phyloP scores from a whole-genome alignment of 2,797 vertebrate genomes.

The Epinephelus coioides region DNA sequence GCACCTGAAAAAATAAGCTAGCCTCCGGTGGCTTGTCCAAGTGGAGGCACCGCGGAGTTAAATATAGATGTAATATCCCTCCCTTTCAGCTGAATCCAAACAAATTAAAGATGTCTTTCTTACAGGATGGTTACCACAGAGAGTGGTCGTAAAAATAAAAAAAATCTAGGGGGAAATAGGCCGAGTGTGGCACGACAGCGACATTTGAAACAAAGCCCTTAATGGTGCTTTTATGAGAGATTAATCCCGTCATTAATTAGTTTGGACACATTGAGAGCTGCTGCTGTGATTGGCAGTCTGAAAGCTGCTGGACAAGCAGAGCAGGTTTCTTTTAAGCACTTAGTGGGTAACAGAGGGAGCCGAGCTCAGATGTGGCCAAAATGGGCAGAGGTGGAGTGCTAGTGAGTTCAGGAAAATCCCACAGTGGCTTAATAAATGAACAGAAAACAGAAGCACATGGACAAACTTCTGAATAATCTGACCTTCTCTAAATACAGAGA shows the following conservation, averaged over 20 bases:
- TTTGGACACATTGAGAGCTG: conserved; percentile 84
- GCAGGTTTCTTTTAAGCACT: conserved; percentile 87
- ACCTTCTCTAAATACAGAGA: conserved; percentile 35
- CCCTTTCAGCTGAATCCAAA: conserved; percentile 92
- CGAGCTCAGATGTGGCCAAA: conserved; percentile 73
- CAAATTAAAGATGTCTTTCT: conserved; percentile 91
- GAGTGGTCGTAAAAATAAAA: conserved; percentile 87
- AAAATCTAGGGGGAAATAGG: conserved; percentile 69
- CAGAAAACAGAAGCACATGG: conserved; percentile 50
- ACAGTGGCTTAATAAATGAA: conserved; percentile 55
- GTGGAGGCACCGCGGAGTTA: conserved; percentile 90
- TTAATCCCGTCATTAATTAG: conserved; percentile 72
- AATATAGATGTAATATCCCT: conserved; percentile 95
- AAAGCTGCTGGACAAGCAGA: conserved; percentile 87
- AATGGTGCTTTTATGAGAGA: conserved; percentile 64
- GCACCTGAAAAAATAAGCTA: conserved; percentile 98
- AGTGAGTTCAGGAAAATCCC: conserved; percentile 83
- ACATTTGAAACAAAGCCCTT: conserved; percentile 52
- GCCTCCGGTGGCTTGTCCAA: conserved; percentile 89
- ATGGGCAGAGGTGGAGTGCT: conserved; percentile 67
- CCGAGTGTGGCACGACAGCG: conserved; percentile 48
- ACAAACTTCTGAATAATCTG: conserved; percentile 38
- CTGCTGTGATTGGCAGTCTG: conserved; percentile 88
- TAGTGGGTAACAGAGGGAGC: conserved; percentile 89
- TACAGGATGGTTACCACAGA: conserved; percentile 87